Conservation (phyloP, 2,797 vertebrate genomes). For the Malacoraja senta region DNA sequence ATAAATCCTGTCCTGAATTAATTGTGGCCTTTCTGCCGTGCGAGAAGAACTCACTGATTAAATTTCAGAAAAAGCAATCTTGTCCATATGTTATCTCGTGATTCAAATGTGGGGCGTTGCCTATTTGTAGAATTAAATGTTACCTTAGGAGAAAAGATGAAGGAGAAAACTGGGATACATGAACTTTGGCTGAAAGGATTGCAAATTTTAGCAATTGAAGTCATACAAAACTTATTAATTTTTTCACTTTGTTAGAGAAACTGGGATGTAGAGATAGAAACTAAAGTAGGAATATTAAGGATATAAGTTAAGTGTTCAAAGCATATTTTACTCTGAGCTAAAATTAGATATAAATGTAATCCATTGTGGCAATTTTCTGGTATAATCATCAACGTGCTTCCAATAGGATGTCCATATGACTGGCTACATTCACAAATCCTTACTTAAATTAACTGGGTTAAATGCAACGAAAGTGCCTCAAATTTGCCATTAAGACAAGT, state of each 20-base stretch:
- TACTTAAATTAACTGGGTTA: constrained; percentile 18
- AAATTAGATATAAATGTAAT: constrained; percentile 5
- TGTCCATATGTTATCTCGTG: not conserved
- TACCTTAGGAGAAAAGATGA: not conserved
- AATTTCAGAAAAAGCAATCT: not conserved
- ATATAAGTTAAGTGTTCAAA: not conserved
- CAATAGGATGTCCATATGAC: constrained; percentile 24
- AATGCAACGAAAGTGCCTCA: constrained; percentile 11
- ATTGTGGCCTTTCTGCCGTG: not conserved
- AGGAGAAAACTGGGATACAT: not conserved
- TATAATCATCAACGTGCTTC: constrained; percentile 18
- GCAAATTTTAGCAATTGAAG: not conserved
- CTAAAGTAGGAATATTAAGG: not conserved
- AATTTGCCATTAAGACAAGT: not conserved
- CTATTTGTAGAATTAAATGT: not conserved
- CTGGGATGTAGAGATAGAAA: not conserved
- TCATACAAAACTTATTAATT: not conserved
- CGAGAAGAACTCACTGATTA: not conserved
- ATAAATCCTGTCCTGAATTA: not conserved
- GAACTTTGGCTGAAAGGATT: not conserved
- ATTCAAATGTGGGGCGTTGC: not conserved
- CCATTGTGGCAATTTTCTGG: constrained; percentile 19
- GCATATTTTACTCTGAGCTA: not conserved
- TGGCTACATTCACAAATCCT: not conserved
- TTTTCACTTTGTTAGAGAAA: not conserved